Evolutionary conservation across 2,888 invertebrate genomes (phyloP), one percentile per base, ranked within the genome.

Genomic region (Agrochola lota): DNA sequence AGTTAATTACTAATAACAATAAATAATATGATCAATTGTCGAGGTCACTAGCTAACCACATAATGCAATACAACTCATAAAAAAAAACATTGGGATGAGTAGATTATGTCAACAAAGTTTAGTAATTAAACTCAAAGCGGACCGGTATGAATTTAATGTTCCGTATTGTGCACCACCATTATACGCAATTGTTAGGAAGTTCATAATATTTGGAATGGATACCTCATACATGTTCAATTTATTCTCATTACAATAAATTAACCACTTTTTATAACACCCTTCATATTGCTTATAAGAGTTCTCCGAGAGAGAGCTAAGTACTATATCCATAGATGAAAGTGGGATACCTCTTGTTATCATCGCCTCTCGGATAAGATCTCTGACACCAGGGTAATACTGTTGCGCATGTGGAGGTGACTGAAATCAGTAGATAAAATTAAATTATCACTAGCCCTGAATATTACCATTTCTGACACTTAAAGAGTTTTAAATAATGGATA

Each of bases 191-290:
- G 20, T 70, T 59, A 60, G 12, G 20, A 70, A 70, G 30, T 30
- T 35, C 17, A 71, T 52, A 62, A 62, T 35, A 70, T 59, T 59
- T n/a, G 43, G 43, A 70, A 43, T 43, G 43, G 43, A 26, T 46
- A n/a, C 43, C 15, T 43, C 57, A 20, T 70, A 43, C 17, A 46
- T 26, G 26, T 46, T 59, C 26, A 59, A 43, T 57, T 70, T 59
- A 59, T 70, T 70, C 43, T 57, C 55, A 57, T 57, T 70, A 63
- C 35, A 63, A 63, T 63, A 40, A 23, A 40, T 63, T 40, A 63
- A 63, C 35, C 35, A 64, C n/a, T n/a, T 43, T 55, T 55, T 55
- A 55, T 55, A 55, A 23, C 23, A 9, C 55, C 23, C 55, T 55
- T 23, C 55, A 9, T 69, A 69, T 57, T 70, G 57, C 43, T 59